Conservation (phyloP, 1,140 invertebrate species). For the Sycobia sp. region DNA sequence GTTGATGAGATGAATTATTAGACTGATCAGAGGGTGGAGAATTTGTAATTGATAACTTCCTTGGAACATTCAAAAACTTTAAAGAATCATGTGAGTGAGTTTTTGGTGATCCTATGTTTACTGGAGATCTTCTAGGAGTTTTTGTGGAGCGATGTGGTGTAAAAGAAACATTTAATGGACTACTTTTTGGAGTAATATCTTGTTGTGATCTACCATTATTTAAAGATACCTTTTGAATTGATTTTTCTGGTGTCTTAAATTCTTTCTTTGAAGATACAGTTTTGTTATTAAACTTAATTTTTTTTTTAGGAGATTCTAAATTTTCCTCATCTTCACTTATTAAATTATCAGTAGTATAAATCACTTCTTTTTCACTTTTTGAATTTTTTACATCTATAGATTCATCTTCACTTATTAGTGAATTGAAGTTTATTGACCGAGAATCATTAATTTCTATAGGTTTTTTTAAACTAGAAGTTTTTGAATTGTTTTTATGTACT, state of each 20-base stretch:
- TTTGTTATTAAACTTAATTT: not conserved
- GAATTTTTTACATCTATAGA: slow-evolving; percentile 3
- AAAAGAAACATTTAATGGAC: slow-evolving; percentile 37
- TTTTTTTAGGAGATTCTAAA: not conserved
- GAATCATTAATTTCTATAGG: slow-evolving; percentile 9
- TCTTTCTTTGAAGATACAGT: not conserved
- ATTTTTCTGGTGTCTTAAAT: slow-evolving; percentile 7
- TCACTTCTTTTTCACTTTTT: slow-evolving; percentile 3
- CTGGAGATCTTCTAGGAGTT: slow-evolving; percentile 44
- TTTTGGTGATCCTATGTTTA: slow-evolving; percentile 44
- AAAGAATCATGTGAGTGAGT: slow-evolving; percentile 34
- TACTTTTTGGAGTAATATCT: slow-evolving; percentile 43
- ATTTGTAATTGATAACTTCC: slow-evolving; percentile 39
- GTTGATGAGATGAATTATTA: slow-evolving; percentile 20
- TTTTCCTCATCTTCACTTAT: slow-evolving; percentile 28
- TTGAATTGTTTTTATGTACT: slow-evolving; percentile 2
- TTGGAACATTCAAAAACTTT: slow-evolving; percentile 37
- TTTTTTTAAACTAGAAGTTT: slow-evolving; percentile 2
- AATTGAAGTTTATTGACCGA: slow-evolving; percentile 3
- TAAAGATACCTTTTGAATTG: not conserved
- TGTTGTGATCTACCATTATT: not conserved
- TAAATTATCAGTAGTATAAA: slow-evolving; percentile 12
- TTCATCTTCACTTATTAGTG: slow-evolving; percentile 23
- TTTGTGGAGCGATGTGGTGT: slow-evolving; percentile 43
- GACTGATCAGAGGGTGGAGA: slow-evolving; percentile 37